phyloP scores from a whole-genome alignment of 1,140 invertebrate species.

The Amphibalanus amphitrite region DNA sequence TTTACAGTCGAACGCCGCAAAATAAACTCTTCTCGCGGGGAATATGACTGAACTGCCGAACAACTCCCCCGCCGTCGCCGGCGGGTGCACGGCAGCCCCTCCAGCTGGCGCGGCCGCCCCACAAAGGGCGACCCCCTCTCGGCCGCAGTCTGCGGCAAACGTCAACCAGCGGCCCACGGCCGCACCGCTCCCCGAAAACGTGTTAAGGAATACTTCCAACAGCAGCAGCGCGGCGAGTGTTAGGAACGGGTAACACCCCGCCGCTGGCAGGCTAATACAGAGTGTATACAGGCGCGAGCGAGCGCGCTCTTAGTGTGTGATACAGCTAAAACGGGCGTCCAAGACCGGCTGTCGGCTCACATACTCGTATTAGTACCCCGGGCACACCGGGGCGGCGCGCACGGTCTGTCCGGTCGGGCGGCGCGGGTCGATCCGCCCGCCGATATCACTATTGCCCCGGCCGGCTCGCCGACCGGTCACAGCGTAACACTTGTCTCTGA shows the following conservation, averaged over 20 bases:
- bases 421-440: no score
- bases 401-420: not conserved
- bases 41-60: not conserved
- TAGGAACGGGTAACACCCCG: not conserved
- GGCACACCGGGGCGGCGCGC: no score
- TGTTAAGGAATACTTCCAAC: not conserved
- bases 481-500: not conserved
- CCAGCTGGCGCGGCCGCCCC: no score
- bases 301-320: not conserved
- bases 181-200: not conserved
- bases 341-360: no score
- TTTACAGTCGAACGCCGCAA: not conserved
- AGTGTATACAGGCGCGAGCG: not conserved
- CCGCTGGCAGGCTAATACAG: not conserved
- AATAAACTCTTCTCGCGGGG: not conserved
- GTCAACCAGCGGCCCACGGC: not conserved
- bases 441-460: not conserved
- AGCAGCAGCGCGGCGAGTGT: not conserved
- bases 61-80: not conserved
- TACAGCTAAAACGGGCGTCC: not conserved
- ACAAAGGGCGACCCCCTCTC: not conserved
- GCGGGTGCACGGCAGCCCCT: not conserved
- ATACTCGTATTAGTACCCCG: not conserved
- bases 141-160: not conserved
- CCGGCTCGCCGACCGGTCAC: not conserved